Evolutionary conservation across 1,140 invertebrate species (phyloP).

Genomic region (Pinna nobilis): DNA sequence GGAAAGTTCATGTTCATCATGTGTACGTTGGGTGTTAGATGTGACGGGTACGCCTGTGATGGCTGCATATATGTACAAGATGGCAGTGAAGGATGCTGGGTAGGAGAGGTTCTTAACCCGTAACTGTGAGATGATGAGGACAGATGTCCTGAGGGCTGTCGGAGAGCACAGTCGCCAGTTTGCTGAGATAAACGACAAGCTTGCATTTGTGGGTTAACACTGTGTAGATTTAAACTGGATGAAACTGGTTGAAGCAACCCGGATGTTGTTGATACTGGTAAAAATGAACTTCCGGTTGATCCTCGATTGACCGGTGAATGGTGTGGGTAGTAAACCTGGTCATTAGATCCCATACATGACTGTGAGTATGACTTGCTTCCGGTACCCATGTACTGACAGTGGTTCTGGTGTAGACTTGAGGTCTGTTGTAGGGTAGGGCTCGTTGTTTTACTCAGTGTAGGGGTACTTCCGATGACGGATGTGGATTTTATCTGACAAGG

Average conservation of each 20-base stretch:
- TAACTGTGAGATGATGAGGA: slow-evolving; percentile 53
- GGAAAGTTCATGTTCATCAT: slow-evolving; percentile 71
- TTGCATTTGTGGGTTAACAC: slow-evolving; percentile 62
- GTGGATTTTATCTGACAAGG: slow-evolving; percentile 46
- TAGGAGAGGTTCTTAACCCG: slow-evolving; percentile 57
- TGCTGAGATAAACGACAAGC: slow-evolving; percentile 57
- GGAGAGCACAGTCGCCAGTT: slow-evolving; percentile 57
- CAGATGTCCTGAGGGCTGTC: slow-evolving; percentile 53
- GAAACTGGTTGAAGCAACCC: slow-evolving; percentile 48
- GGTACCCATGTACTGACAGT: slow-evolving; percentile 40
- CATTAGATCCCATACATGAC: slow-evolving; percentile 46
- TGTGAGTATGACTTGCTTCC: slow-evolving; percentile 33
- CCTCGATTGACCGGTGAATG: slow-evolving; percentile 54
- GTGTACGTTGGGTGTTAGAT: slow-evolving; percentile 63
- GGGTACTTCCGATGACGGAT: slow-evolving; percentile 17
- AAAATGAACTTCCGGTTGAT: slow-evolving; percentile 52
- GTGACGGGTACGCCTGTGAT: slow-evolving; percentile 59
- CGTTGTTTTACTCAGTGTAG: slow-evolving; percentile 35
- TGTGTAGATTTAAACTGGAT: slow-evolving; percentile 51
- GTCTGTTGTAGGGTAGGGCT: slow-evolving; percentile 27
- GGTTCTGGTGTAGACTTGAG: slow-evolving; percentile 22
- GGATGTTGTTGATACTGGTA: slow-evolving; percentile 57
- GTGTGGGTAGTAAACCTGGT: slow-evolving; percentile 64
- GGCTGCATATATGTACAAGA: slow-evolving; percentile 70
- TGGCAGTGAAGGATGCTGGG: slow-evolving; percentile 60